Conservation (phyloP, 2,888 invertebrate genomes). For the Drosophila mulleri region DNA sequence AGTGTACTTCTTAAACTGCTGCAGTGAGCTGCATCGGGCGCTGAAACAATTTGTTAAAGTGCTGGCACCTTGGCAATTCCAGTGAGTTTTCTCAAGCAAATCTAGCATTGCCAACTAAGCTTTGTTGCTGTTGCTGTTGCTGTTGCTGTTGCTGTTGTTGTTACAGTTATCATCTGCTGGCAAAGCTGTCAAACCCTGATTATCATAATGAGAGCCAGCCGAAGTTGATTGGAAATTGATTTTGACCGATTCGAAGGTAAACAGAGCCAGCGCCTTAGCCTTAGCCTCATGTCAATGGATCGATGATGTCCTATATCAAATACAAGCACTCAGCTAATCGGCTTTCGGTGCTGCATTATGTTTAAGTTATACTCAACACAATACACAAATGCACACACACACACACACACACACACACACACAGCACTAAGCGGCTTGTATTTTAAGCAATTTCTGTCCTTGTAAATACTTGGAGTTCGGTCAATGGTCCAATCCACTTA, state of each 20-base stretch:
- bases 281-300: not conserved
- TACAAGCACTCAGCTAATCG: constrained; percentile 3
- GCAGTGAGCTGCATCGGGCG: constrained; percentile 3
- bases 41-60: constrained; percentile 69
- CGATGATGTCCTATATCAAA: not conserved
- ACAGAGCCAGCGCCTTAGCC: not conserved
- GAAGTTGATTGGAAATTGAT: constrained; percentile 28
- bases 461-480: constrained; percentile 1
- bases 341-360: constrained; percentile 11
- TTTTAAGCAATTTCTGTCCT: not conserved
- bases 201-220: constrained; percentile 22
- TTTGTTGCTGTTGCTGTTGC: not conserved
- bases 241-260: not conserved
- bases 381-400: not conserved
- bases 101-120: constrained; percentile 24
- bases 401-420: not conserved
- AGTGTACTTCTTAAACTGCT: constrained; percentile 5
- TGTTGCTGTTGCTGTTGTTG: not conserved
- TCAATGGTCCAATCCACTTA: not conserved
- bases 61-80: constrained; percentile 50
- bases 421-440: constrained; percentile 11
- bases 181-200: constrained; percentile 37
- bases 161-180: not conserved
- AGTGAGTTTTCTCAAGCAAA: constrained; percentile 26
- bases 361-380: constrained; percentile 7